Percentiles rank a stretch among this genome's conserved stretches.
Conservation (phyloP, 2,888 invertebrate genomes). For the Pseudoips prasinana region DNA sequence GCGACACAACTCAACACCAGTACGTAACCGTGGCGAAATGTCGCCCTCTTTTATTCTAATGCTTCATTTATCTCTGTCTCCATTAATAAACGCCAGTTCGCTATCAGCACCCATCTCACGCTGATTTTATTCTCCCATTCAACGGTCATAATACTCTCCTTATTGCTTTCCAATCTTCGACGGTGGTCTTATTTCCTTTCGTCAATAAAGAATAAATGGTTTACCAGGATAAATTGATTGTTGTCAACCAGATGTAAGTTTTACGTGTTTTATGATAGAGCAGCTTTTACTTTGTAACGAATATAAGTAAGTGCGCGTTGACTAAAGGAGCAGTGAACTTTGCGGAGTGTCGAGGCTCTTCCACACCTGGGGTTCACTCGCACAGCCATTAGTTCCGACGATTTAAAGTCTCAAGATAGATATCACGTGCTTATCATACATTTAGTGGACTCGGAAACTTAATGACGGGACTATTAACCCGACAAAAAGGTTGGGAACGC, state of each 20-base stretch:
- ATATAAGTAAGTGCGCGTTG: conserved; percentile 38
- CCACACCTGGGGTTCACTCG: conserved; percentile 74
- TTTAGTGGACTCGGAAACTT: conserved; percentile 28
- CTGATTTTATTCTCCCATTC: conserved; percentile 18
- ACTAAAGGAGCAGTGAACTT: conserved; percentile 76
- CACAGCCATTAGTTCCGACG: conserved; percentile 68
- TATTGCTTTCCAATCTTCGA: conserved; percentile 38
- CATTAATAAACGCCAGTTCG: conserved; percentile 8
- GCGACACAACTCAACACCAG: conserved; percentile 43
- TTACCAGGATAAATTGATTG: conserved; percentile 40
- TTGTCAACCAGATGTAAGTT: conserved; percentile 29
- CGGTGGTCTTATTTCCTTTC: conserved; percentile 51
- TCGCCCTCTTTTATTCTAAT: conserved; percentile 40
- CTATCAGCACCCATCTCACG: conserved; percentile 8
- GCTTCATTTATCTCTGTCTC: conserved; percentile 33
- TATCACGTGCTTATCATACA: conserved; percentile 57
- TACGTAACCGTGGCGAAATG: conserved; percentile 47
- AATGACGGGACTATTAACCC: conserved; percentile 23
- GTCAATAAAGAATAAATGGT: conserved; percentile 50
- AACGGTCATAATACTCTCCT: conserved; percentile 20
- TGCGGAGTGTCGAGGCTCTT: conserved; percentile 60
- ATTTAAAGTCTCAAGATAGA: conserved; percentile 61
- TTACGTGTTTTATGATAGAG: conserved; percentile 39
- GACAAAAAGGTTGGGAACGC: conserved; percentile 14
- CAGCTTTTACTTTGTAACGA: conserved; percentile 42